Percentiles rank a stretch among this genome's conserved stretches.
Evolutionary conservation across 2,888 invertebrate species (phyloP).

Genomic region (Pharmacophagus antenor): DNA sequence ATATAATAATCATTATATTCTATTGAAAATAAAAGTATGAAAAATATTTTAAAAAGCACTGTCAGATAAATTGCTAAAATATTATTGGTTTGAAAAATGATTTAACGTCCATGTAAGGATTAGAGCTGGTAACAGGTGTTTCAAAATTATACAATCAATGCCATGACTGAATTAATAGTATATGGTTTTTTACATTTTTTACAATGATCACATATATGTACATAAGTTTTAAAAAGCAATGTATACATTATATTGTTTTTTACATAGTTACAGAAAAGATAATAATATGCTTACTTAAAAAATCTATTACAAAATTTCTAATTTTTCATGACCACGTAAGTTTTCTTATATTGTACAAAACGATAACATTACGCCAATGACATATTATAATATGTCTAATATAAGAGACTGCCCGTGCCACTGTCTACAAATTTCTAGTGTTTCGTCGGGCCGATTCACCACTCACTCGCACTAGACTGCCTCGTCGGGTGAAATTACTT

Average conservation of each 20-base stretch:
- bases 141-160: conserved; percentile 8
- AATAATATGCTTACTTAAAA: neutral
- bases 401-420: too few relatives aligned
- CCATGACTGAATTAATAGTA: conserved; percentile 22
- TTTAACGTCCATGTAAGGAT: conserved; percentile 2
- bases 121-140: conserved; percentile 21
- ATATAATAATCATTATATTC: too few relatives aligned
- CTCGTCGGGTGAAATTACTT: too few relatives aligned
- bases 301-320: neutral
- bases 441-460: too few relatives aligned
- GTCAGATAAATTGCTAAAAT: too few relatives aligned
- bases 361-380: neutral
- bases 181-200: conserved; percentile 26
- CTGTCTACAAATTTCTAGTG: too few relatives aligned
- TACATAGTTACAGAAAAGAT: neutral
- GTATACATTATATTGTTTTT: conserved; percentile 18
- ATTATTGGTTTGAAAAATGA: conserved; percentile 4
- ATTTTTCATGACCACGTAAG: neutral
- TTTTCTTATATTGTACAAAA: conserved; percentile 2
- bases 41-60: too few relatives aligned
- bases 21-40: too few relatives aligned
- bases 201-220: too few relatives aligned
- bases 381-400: neutral
- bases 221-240: too few relatives aligned
- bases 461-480: too few relatives aligned